A percentile compares a stretch with the other conserved stretches of the same genome.
These are phyloP conservation scores for Variabilichromis moorii DNA, from an alignment of 2,113 vertebrate species.

Conservation along the genomic window DNA sequence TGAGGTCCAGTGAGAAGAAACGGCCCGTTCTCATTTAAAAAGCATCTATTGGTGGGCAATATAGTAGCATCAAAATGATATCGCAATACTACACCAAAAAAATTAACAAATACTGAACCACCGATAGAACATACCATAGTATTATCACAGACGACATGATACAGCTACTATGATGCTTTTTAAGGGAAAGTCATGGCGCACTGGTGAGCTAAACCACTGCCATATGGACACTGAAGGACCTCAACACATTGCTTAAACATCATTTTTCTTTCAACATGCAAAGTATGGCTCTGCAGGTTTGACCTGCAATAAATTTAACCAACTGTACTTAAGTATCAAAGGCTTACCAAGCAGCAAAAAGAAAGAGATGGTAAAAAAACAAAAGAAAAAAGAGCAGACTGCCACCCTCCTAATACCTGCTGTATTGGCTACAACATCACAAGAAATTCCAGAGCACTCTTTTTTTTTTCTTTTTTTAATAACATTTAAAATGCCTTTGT, in stretches of 20 bases:
- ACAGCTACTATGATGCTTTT: not conserved
- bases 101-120: not conserved
- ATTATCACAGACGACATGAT: not conserved
- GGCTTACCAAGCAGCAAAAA: not conserved
- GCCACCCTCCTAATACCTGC: not conserved
- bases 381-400: not conserved
- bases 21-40: not conserved
- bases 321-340: not conserved
- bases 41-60: not conserved
- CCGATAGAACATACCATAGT: rapidly evolving
- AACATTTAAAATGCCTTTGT: not conserved
- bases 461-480: not conserved
- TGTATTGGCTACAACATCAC: not conserved
- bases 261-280: not conserved
- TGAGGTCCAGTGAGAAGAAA: not conserved
- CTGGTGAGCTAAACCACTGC: not conserved
- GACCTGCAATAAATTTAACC: not conserved
- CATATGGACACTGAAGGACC: not conserved
- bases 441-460: not conserved
- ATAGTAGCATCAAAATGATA: not conserved
- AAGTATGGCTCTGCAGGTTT: not conserved
- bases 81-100: not conserved
- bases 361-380: not conserved
- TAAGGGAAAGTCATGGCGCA: not conserved
- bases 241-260: not conserved